phyloP scores from a whole-genome alignment of 2,113 vertebrate genomes.

The Apteryx mantelli region DNA sequence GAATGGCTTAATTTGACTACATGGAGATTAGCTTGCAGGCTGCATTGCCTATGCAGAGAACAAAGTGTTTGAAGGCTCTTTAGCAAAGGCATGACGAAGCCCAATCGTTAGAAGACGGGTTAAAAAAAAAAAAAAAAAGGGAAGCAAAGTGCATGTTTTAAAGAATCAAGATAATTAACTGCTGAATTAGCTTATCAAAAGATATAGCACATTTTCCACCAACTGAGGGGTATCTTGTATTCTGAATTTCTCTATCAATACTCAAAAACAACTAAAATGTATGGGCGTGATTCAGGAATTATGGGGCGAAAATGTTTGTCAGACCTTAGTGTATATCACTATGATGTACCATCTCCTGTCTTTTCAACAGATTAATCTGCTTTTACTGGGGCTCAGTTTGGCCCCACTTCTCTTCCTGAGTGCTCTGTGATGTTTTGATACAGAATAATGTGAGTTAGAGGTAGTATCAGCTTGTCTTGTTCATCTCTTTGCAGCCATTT shows the following conservation, averaged over 20 bases:
- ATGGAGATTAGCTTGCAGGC: conserved; percentile 67
- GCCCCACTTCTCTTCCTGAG: background rate
- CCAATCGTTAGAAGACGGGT: background rate
- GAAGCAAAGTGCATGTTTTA: conserved; percentile 29
- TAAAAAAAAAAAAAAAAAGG: background rate
- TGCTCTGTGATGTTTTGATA: background rate
- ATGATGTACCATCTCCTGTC: conserved; percentile 5
- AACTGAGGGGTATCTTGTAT: background rate
- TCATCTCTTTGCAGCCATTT: background rate
- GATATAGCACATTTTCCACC: conserved; percentile 14
- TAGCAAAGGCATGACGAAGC: conserved; percentile 35
- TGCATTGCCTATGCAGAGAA: conserved; percentile 32
- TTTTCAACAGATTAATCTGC: conserved; percentile 39
- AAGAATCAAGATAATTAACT: conserved; percentile 53
- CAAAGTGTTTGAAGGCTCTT: conserved; percentile 63
- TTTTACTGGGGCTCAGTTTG: conserved; percentile 22
- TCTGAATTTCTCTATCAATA: background rate
- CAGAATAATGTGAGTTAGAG: background rate
- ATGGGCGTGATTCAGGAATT: background rate
- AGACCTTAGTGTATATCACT: background rate
- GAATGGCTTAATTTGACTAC: conserved; percentile 67
- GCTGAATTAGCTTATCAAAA: conserved; percentile 33
- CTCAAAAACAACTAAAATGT: background rate
- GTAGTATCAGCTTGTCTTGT: background rate
- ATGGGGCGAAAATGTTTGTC: conserved; percentile 16